Evolutionary conservation across 1,140 invertebrate species (phyloP), one percentile per base, ranked within the genome.

Genomic region (Macrostomum lignano): DNA sequence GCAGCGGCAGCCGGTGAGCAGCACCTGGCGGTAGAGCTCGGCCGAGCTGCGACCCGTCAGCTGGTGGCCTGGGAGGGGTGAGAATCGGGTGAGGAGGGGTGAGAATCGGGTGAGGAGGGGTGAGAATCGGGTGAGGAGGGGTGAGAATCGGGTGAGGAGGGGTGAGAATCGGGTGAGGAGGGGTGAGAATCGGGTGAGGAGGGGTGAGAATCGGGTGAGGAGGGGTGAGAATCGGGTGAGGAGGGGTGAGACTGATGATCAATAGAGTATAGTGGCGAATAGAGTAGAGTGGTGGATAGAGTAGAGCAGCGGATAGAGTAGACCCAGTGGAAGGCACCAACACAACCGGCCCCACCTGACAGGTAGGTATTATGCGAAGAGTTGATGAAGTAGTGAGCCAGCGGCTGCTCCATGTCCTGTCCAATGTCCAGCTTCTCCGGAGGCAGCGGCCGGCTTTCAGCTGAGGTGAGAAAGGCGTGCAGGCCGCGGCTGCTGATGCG

Each of bases 291-390:
- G 23, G n/a, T 24, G 9, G 9, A 24, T 24, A 24, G 23, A 24
- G 9, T 9, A 24, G n/a, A 24, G n/a, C 9, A 24, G n/a, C 9
- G n/a, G 9, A n/a, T 9, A 24, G n/a, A 24, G n/a, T 9, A 24
- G 23, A 9, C n/a, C 23, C n/a, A 24, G n/a, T 24, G 9, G n/a
- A 24, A 24, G n/a, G n/a, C 9, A 24, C 9, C 9, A 9, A 24
- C n/a, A 9, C n/a, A 24, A 9, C 9, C 23, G n/a, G 9, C n/a
- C 23, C n/a, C n/a, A 5, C 81, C 79, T 15, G 69, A 73, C 21
- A 98, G 65, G 58, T 98, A 98, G 6, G 88, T 96, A 52, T 98
- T 98, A 58, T 98, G 91, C 30, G 86, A 94, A 17, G 81, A 91
- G 64, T 96, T 98, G 42, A 96, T 94, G 52, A 93, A 96, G 61